Evolutionary conservation across 2,888 invertebrate species (phyloP).

Genomic region (Sphaeridia pumilis): DNA sequence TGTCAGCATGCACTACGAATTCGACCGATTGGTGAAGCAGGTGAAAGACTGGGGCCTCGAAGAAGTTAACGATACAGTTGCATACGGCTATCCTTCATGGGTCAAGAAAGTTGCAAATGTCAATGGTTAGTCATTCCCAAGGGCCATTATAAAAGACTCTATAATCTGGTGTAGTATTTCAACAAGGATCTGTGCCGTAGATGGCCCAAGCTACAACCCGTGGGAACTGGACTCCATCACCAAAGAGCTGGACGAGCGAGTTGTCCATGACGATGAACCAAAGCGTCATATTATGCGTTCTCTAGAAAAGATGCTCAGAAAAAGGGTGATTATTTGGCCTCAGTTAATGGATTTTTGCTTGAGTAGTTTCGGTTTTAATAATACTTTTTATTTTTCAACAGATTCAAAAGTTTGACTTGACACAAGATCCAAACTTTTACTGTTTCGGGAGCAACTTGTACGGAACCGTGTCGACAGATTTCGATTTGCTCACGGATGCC

Average conservation of each 20-base stretch:
- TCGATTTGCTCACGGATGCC: constrained; percentile 18
- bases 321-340: constrained; percentile 9
- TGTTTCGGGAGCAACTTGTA: constrained; percentile 19
- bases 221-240: background rate
- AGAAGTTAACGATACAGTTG: constrained; percentile 3
- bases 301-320: constrained; percentile 14
- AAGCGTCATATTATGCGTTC: constrained; percentile 13
- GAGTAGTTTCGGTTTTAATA: background rate
- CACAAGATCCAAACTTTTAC: constrained; percentile 17
- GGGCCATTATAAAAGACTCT: background rate
- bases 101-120: constrained; percentile 2
- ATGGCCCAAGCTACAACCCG: constrained; percentile 5
- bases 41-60: constrained; percentile 12
- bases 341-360: background rate
- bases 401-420: constrained; percentile 12
- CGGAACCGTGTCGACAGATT: constrained; percentile 16
- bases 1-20: constrained; percentile 16
- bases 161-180: background rate
- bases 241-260: background rate
- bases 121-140: constrained; percentile 8
- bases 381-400: background rate
- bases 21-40: constrained; percentile 9
- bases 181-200: background rate
- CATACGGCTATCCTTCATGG: constrained; percentile 14
- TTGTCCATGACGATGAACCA: constrained; percentile 7